These are phyloP conservation scores for Leucopsar rothschildi DNA, from an alignment of 2,113 vertebrate species.

Conservation along the genomic window DNA sequence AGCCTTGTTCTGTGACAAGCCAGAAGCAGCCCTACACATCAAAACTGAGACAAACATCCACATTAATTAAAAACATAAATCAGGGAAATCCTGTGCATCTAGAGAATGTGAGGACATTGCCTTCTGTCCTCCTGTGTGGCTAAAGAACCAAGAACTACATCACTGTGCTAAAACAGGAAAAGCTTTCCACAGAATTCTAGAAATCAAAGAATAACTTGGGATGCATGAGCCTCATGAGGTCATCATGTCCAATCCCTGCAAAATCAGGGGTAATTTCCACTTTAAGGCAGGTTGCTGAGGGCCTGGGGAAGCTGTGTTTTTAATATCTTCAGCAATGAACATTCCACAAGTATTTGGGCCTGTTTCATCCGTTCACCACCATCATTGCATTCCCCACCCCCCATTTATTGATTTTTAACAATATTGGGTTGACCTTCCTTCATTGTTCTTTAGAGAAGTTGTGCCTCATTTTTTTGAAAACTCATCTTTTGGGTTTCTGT, in stretches of 20 bases:
- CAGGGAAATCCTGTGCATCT: neutral
- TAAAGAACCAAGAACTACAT: neutral
- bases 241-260: neutral
- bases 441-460: neutral
- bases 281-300: neutral
- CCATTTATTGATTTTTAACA: neutral
- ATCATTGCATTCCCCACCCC: fast-evolving
- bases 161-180: neutral
- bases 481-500: neutral
- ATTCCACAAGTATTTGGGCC: neutral
- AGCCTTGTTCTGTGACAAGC: neutral
- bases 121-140: neutral
- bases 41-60: neutral
- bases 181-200: neutral
- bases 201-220: neutral
- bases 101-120: neutral
- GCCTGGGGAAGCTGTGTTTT: neutral
- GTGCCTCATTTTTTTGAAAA: neutral
- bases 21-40: neutral
- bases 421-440: neutral
- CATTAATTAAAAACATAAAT: neutral
- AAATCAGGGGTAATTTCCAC: neutral
- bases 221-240: neutral
- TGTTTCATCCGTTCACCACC: neutral
- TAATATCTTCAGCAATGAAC: neutral